Conservation (phyloP, 2,113 vertebrate genomes). For the Arenaria interpres region DNA sequence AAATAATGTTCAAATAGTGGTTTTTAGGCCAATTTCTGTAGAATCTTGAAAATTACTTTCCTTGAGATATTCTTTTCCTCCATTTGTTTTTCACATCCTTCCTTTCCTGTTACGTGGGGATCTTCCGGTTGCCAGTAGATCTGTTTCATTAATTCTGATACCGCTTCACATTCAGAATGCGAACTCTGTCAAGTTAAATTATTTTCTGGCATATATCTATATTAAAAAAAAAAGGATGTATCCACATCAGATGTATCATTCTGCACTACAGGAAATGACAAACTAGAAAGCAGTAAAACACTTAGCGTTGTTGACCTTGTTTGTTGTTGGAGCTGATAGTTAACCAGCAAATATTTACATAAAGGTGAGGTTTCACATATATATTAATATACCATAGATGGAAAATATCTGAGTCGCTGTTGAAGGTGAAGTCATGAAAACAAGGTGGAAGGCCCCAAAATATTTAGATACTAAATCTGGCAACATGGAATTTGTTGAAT, state of each 20-base stretch:
- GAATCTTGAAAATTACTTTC: neutral
- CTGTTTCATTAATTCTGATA: neutral
- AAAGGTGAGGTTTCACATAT: neutral
- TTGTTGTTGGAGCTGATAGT: neutral
- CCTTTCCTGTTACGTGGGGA: neutral
- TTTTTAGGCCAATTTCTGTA: neutral
- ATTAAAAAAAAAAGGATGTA: neutral
- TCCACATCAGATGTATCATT: neutral
- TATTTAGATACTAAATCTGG: neutral
- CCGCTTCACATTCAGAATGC: neutral
- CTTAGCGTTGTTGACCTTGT: neutral
- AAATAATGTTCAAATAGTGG: neutral
- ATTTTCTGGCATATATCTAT: neutral
- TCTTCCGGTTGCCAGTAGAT: neutral
- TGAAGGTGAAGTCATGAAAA: neutral
- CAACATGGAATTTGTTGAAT: neutral
- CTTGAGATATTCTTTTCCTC: neutral
- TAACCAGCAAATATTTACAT: neutral
- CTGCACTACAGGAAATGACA: neutral
- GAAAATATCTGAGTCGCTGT: neutral
- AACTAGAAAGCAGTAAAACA: neutral
- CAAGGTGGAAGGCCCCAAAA: neutral
- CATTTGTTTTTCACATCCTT: neutral
- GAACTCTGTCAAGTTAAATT: neutral
- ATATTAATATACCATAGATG: neutral